Base-by-base conservation (phyloP, 2,113 vertebrate genomes). In the Zapus hudsonius region DNA sequence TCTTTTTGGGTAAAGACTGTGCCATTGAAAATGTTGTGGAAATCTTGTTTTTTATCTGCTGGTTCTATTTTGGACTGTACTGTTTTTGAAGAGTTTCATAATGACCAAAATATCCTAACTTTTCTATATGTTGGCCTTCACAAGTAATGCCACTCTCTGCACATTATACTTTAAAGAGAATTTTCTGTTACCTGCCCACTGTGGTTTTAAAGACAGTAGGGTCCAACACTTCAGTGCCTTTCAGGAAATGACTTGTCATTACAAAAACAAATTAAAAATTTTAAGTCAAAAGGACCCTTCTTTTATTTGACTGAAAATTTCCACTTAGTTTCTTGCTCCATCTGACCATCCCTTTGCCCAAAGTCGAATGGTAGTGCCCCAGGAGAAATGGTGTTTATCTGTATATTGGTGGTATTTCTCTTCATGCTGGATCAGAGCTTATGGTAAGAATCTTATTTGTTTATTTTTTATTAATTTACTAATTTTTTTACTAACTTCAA, bases 111-210 rank as follows among this genome's bases (percentile, higher is more conserved):
- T 86, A 73, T 20, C 25, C 78, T 55, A 64, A 67, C 79, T 93
- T 95, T 64, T 61, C 29, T 67, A 4, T 61, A 38, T 70, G 36
- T 78, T 94, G 55, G 4, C 78, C 89, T 94, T 94, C 42, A 95
- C 89, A 89, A 40, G 76, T 13, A 55, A 84, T 82, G 42, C 27
- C 42, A 78, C 27, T 66, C 55, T 52, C 90, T 8, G 66, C 29
- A 84, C 83, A 63, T 36, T 76, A 66, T 75, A 20, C 92, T 94
- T 86, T 40, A 81, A 84, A 86, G 72, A 83, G 40, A 67, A 72
- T 92, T 20, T 66, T 72, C 22, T 13, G n/a, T 36, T 59, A 52
- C 19, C 38, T 88, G 20, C 15, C 19, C 40, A 7, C 25, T 36
- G 69, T 52, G 16, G 11, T 94, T 86, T 63, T 23, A 19, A 3